Base-by-base conservation (phyloP, 2,888 invertebrate genomes). In the Drosophila kuntzei region DNA sequence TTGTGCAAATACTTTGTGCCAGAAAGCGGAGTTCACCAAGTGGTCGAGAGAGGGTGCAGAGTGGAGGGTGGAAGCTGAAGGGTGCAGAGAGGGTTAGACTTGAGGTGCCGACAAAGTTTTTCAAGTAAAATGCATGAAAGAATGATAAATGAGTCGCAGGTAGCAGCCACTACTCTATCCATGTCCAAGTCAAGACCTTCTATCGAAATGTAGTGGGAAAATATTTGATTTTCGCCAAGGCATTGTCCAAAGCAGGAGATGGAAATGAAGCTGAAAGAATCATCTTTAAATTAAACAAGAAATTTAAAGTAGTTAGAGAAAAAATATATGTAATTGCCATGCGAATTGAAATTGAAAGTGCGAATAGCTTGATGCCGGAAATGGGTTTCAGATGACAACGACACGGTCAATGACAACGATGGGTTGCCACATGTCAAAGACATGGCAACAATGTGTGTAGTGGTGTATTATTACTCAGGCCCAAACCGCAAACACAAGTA, bases 1-100 rank as follows among this genome's bases (percentile, higher is more conserved):
- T 90, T 90, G 87, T 85, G 89, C 79, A 89, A 89, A 89, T 89
- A 88, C 89, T 88, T 84, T 81, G 69, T 39, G 73, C 66, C 59
- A 60, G 67, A 55, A 47, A 60, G 55, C 65, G 55, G 59, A 58
- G 71, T 62, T 60, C 20, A 44, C 32, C 54, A 65, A 78, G 70
- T 73, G 70, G 62, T 58, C 51, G 43, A 47, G 27, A 7, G 44
- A 39, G 3, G n/a, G 11, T 27, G 14, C 8, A 2, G 25, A 12
- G 25, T 12, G 20, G 18, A 6, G 20, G 39, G 18, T 25, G 25
- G 55, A 29, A 16, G n/a, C 0, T 4, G 14, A 1, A 16, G 43
- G 37, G n/a, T 11, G 43, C 5, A 4, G 22, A 43, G 37, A n/a
- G 9, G n/a, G 14, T 12, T 25, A 50, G 16, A 43, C 5, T 25